phyloP scores from a whole-genome alignment of 2,888 invertebrate genomes.

The Hirtodrosophila histrioides region DNA sequence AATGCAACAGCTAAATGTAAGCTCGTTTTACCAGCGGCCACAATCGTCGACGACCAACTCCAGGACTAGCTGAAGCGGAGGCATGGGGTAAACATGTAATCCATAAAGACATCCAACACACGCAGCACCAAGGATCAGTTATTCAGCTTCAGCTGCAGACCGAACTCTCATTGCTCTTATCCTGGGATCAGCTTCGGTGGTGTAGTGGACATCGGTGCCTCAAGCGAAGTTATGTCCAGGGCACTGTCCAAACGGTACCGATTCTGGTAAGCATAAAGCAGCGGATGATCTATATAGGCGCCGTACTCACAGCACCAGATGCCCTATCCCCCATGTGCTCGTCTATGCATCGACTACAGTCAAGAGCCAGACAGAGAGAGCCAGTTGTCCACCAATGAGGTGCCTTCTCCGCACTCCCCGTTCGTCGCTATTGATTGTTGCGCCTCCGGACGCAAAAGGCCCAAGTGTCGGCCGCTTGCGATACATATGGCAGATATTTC shows the following conservation, averaged over 20 bases:
- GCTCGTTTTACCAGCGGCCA: constrained; percentile 80
- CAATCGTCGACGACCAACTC: constrained; percentile 71
- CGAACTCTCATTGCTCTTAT: constrained; percentile 15
- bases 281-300: constrained; percentile 91
- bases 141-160: constrained; percentile 49
- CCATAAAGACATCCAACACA: constrained; percentile 74
- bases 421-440: constrained; percentile 85
- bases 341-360: constrained; percentile 91
- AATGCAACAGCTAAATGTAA: constrained; percentile 74
- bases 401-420: constrained; percentile 86
- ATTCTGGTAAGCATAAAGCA: constrained; percentile 89
- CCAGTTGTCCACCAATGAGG: constrained; percentile 89
- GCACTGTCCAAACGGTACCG: constrained; percentile 90
- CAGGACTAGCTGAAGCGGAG: constrained; percentile 72
- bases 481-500: constrained; percentile 91
- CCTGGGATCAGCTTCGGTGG: neutral
- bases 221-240: constrained; percentile 85
- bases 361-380: constrained; percentile 86
- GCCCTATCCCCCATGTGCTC: constrained; percentile 90
- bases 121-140: constrained; percentile 79
- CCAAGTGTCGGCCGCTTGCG: constrained; percentile 90
- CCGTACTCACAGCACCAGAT: constrained; percentile 95
- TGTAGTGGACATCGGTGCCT: constrained; percentile 54
- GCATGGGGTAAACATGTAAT: constrained; percentile 77
- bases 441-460: constrained; percentile 84